Evolutionary conservation across 2,797 vertebrate genomes (phyloP).

Genomic region (Girardinus metallicus): DNA sequence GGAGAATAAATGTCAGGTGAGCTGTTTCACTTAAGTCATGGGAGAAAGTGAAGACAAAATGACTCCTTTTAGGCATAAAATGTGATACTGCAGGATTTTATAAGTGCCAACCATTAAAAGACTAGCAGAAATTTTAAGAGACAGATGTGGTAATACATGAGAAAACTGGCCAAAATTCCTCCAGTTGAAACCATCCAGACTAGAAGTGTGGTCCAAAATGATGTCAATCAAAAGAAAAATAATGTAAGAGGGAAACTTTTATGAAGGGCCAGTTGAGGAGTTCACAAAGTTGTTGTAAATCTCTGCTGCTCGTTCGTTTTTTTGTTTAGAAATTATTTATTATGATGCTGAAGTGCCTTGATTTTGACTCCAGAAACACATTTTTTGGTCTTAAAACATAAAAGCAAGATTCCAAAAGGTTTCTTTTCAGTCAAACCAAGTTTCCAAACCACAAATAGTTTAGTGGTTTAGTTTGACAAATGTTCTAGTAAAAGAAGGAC

Average conservation of each 20-base stretch:
- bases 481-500: constrained; percentile 72
- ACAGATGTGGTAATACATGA: constrained; percentile 30
- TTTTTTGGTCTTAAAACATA: constrained; percentile 35
- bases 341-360: constrained; percentile 7
- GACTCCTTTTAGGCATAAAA: background rate
- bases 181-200: constrained; percentile 42
- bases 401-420: constrained; percentile 64
- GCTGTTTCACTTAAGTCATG: background rate
- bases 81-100: constrained; percentile 13
- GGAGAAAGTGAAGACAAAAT: background rate
- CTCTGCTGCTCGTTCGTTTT: constrained; percentile 1
- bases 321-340: constrained; percentile 3
- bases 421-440: constrained; percentile 72
- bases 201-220: constrained; percentile 27
- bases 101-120: constrained; percentile 32
- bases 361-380: constrained; percentile 48
- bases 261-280: constrained; percentile 3
- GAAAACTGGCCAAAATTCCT: constrained; percentile 41
- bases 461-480: constrained; percentile 76
- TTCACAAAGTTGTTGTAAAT: constrained; percentile 12
- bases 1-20: constrained; percentile 15
- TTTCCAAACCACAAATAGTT: constrained; percentile 78
- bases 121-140: constrained; percentile 27
- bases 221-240: constrained; percentile 24
- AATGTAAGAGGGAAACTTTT: constrained; percentile 26